These are phyloP conservation scores for Myopa tessellatipennis DNA, from an alignment of 2,888 invertebrate genomes.

Conservation along the genomic window DNA sequence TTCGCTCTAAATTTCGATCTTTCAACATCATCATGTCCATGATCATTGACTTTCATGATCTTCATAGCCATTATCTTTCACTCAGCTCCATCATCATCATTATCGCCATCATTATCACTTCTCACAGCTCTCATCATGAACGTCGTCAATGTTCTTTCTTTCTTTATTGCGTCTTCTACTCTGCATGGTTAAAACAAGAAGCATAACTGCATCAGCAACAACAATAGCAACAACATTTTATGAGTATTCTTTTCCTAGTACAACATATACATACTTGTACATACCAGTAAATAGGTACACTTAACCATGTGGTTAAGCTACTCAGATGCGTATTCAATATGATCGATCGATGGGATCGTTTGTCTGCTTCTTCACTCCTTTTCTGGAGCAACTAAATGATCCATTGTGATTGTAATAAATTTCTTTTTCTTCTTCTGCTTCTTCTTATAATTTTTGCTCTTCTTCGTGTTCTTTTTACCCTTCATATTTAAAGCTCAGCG, in stretches of 20 bases:
- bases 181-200: neutral
- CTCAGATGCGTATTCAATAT: no score
- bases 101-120: neutral
- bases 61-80: conserved; percentile 23
- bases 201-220: no score
- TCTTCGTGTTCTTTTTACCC: no score
- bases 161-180: neutral
- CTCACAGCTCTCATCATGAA: conserved; percentile 36
- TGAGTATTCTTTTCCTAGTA: no score
- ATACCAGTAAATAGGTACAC: neutral
- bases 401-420: neutral
- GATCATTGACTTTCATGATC: conserved; percentile 14
- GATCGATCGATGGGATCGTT: neutral
- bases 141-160: neutral
- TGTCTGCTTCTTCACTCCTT: no score
- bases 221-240: no score
- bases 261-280: neutral
- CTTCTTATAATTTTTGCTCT: no score
- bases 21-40: no score
- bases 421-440: neutral
- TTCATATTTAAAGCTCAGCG: no score
- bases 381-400: neutral
- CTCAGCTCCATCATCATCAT: conserved; percentile 24
- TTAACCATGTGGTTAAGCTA: no score
- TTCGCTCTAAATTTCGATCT: neutral